Base-by-base conservation (phyloP, 2,113 vertebrate genomes). In the Peromyscus polionotus region DNA sequence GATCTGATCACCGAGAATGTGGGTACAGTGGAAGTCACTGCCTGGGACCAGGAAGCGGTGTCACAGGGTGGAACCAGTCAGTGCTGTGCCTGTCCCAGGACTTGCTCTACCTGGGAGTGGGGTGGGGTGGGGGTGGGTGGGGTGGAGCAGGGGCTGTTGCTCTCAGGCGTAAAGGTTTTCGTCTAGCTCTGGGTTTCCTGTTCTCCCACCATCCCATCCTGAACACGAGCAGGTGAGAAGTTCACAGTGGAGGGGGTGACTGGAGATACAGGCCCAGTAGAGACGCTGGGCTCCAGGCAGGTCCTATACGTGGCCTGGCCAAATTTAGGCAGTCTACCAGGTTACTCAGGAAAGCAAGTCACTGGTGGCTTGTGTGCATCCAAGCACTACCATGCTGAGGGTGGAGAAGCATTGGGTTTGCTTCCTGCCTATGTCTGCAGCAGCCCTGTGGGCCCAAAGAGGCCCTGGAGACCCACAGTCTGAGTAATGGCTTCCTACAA, bases 401-500 rank as follows among this genome's bases (percentile, higher is more conserved):
- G 51, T n/a, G 61, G 83, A 45, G 48, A 24, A 61, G 45, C 0
- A 0, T 3, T 61, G 45, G 63, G 4, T 36, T 19, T 26, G 28
- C 42, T 84, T 92, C 89, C 84, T 86, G n/a, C 77, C 84, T 90
- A 65, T 57, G 73, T 79, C 3, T 76, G 51, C 3, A 48, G 80
- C 31, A 31, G 67, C 20, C 45, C 4, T 0, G 17, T 51, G 22
- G 72, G 57, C 67, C 79, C 36, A 10, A 11, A 45, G 61, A 70
- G 92, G 85, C 91, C 96, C 84, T 4, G 12, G 96, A 76, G 89
- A 92, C 83, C 87, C 42, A 16, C 0, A 1, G 11, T 26, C 76
- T 61, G 88, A 97, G 92, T 45, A 87, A 70, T 7, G 26, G 54
- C 24, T 31, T 91, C 81, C 95, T 67, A 14, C 26, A 68, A 42